Evolutionary conservation across 2,113 vertebrate genomes (phyloP), one percentile per base, ranked within the genome.

Genomic region (Anhinga anhinga): DNA sequence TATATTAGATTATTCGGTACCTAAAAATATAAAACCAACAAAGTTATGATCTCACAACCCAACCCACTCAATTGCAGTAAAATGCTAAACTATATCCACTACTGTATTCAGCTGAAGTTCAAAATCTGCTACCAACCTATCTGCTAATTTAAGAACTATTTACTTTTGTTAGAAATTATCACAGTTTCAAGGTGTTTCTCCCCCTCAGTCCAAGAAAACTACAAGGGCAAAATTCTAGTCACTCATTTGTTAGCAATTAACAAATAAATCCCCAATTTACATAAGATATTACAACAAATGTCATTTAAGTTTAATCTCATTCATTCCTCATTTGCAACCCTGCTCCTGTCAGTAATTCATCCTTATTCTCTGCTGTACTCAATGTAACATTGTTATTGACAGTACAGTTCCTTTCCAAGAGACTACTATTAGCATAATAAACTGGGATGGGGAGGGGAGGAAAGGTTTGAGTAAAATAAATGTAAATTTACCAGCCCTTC

Each of bases 401-500:
- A 66, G 32, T 40, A 58, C 29, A 82, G 47, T 52, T 82, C 23
- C 63, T 58, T 67, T 78, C 55, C 53, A 42, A 56, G 11, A 44
- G 3, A 55, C 6, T 19, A 19, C 26, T 80, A 67, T 49, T 71
- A 80, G 34, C 26, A 85, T 12, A 74, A 88, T 21, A 72, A 85
- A 76, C 13, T 27, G 7, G 10, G 30, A 15, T 42, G 13, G 13
- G 6, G 26, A 13, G 45, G 23, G 38, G 17, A 20, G 44, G 44
- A 44, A 44, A 62, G 20, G 21, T 20, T 79, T 17, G 61, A 90
- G 36, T 50, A 89, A 92, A 97, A 96, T 58, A 85, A 92, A 87
- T 17, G 42, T 36, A 80, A 86, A 98, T 98, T 71, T 98, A 98
- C 98, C 98, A 44, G 97, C 88, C 55, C 98, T 98, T 95, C 96